Percentiles rank a stretch among this genome's conserved stretches.
These are phyloP conservation scores for Colletes latitarsis DNA, from an alignment of 1,140 invertebrate species.

Conservation along the genomic window DNA sequence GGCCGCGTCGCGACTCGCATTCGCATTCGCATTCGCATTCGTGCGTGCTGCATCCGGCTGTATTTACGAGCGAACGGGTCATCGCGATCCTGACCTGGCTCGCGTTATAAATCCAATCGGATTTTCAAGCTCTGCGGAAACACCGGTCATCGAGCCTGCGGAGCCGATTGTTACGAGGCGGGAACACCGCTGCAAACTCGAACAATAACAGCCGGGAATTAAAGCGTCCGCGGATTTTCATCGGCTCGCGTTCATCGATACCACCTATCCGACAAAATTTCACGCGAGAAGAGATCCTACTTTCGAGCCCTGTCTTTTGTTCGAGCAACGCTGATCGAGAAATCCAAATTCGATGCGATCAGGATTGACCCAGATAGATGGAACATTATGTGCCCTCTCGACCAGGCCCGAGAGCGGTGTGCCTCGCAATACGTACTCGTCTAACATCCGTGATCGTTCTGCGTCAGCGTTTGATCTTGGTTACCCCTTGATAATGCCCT, in stretches of 20 bases:
- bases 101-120: slow-evolving; percentile 46
- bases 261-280: neutral
- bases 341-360: too few relatives aligned
- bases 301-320: too few relatives aligned
- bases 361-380: too few relatives aligned
- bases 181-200: slow-evolving; percentile 30
- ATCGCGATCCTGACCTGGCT: slow-evolving; percentile 8
- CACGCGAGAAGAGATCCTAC: too few relatives aligned
- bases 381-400: too few relatives aligned
- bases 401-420: too few relatives aligned
- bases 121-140: slow-evolving; percentile 40
- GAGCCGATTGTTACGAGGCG: slow-evolving; percentile 45
- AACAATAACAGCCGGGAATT: slow-evolving; percentile 52
- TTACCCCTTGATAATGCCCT: too few relatives aligned
- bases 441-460: too few relatives aligned
- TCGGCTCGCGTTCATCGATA: neutral
- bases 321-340: too few relatives aligned
- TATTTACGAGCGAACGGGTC: slow-evolving; percentile 6
- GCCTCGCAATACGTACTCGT: too few relatives aligned
- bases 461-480: too few relatives aligned
- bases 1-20: neutral
- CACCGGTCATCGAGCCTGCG: slow-evolving; percentile 11
- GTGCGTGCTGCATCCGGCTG: neutral
- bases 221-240: slow-evolving; percentile 46
- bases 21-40: neutral